phyloP scores from a whole-genome alignment of 2,888 invertebrate genomes.

The Microplitis manilae region DNA sequence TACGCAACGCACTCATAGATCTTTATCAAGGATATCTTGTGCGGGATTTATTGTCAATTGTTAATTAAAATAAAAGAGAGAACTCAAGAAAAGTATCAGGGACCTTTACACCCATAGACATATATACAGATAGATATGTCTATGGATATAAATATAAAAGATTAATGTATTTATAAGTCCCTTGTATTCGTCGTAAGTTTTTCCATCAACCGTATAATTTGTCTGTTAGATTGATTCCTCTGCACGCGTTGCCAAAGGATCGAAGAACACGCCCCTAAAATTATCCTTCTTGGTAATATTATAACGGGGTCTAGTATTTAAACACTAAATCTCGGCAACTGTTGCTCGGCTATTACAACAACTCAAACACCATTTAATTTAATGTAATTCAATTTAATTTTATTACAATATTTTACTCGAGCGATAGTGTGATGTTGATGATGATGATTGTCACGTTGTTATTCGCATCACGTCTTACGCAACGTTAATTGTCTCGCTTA shows the following conservation, averaged over 20 bases:
- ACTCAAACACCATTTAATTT: background rate
- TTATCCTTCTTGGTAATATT: conserved; percentile 17
- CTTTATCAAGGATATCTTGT: background rate
- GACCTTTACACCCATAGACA: too few species aligned
- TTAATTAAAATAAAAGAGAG: background rate
- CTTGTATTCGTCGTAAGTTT: too few species aligned
- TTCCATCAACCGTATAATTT: conserved; percentile 37
- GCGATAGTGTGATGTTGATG: too few species aligned
- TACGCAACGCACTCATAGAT: background rate
- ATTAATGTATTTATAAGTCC: too few species aligned
- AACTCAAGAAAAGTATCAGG: too few species aligned
- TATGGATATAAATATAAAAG: too few species aligned
- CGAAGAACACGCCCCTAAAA: conserved; percentile 29
- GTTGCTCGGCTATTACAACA: background rate
- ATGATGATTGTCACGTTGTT: conserved; percentile 1
- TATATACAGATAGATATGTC: too few species aligned
- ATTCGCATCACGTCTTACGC: conserved; percentile 14
- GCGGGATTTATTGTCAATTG: background rate
- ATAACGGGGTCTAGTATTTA: conserved; percentile 22
- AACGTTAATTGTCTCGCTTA: conserved; percentile 6
- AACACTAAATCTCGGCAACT: background rate
- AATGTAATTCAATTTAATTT: too few species aligned
- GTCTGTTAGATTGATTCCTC: conserved; percentile 37
- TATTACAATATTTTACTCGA: too few species aligned
- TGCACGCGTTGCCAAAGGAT: conserved; percentile 31